phyloP scores from a whole-genome alignment of 2,113 vertebrate genomes.

The Actinemys pallida region DNA sequence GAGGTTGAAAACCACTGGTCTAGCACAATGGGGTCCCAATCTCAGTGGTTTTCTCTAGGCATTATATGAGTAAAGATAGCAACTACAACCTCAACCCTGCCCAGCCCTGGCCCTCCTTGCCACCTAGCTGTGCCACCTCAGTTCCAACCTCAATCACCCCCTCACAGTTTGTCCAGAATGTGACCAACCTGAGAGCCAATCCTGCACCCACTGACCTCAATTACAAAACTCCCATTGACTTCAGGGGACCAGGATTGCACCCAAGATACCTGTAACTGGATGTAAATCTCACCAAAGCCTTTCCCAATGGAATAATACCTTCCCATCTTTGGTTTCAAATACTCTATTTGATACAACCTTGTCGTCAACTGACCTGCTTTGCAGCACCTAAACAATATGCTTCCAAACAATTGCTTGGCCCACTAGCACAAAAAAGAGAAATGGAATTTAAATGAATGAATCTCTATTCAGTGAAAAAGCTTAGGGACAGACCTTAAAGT shows the following conservation, averaged over 20 bases:
- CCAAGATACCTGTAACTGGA: background rate
- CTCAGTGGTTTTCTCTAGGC: background rate
- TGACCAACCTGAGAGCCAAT: background rate
- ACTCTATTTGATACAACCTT: background rate
- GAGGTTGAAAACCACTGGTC: background rate
- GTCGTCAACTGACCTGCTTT: background rate
- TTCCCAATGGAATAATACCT: too few species aligned
- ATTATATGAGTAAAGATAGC: background rate
- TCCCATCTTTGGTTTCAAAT: background rate
- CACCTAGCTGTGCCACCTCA: background rate
- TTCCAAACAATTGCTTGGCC: background rate
- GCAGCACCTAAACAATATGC: background rate
- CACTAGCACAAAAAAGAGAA: background rate
- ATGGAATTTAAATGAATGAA: background rate
- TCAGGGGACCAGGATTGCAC: background rate
- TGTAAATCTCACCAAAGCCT: background rate
- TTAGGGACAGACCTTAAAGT: background rate
- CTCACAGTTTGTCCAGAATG: background rate
- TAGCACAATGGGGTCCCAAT: background rate
- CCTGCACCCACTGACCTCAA: rapidly evolving
- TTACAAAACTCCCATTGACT: background rate
- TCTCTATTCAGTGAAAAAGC: background rate
- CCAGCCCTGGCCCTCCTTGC: background rate
- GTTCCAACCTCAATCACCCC: background rate
- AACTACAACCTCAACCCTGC: background rate